Conservation (phyloP, 2,888 invertebrate species). For the Teleogryllus oceanicus region DNA sequence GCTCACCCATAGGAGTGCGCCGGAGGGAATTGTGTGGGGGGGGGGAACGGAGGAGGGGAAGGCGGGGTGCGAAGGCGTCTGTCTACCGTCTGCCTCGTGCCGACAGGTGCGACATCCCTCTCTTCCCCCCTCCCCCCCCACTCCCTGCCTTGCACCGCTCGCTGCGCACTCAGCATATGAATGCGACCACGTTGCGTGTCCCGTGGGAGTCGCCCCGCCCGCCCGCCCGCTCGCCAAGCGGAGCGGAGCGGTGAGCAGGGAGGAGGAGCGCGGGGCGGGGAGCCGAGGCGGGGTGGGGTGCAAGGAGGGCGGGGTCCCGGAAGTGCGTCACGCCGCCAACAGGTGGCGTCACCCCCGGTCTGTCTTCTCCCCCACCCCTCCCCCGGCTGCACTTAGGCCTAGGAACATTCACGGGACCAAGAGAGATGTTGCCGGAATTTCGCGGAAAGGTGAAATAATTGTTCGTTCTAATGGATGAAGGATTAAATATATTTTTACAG, state of each 20-base stretch:
- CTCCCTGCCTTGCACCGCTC: neutral
- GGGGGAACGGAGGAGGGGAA: neutral
- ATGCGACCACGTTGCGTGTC: neutral
- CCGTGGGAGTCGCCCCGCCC: neutral
- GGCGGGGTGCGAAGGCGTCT: too few relatives aligned
- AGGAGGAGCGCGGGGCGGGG: neutral
- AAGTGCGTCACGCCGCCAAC: neutral
- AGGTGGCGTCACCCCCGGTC: neutral
- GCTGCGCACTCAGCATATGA: conserved; percentile 7
- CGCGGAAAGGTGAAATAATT: too few relatives aligned
- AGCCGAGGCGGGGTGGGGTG: neutral
- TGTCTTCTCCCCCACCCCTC: too few relatives aligned
- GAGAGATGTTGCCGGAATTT: too few relatives aligned
- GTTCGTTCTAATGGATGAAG: too few relatives aligned
- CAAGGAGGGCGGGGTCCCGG: neutral
- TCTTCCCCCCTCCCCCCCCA: neutral
- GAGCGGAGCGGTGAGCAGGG: neutral
- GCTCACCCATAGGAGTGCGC: too few relatives aligned
- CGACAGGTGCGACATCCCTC: too few relatives aligned
- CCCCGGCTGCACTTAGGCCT: too few relatives aligned
- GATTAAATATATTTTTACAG: too few relatives aligned
- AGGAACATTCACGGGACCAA: too few relatives aligned
- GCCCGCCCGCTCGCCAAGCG: too few relatives aligned
- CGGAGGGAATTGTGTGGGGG: neutral
- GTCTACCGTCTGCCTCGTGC: too few relatives aligned